Evolutionary conservation across 2,888 invertebrate genomes (phyloP).

Genomic region (Stenodera caucasica): DNA sequence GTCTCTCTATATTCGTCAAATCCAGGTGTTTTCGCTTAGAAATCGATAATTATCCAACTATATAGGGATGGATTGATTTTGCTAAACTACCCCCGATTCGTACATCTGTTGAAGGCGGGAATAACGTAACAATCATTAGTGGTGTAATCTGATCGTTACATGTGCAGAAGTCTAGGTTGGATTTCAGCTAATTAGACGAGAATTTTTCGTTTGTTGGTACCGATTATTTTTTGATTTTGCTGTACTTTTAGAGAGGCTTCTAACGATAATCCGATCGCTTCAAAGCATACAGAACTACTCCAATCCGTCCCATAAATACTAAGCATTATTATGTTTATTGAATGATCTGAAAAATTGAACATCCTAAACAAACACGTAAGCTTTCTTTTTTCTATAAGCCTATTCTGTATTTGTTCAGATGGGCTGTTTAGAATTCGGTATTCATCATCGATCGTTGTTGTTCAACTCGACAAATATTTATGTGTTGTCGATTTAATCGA

Average conservation of each 20-base stretch:
- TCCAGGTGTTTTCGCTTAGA: not conserved
- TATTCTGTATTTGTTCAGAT: conserved; percentile 39
- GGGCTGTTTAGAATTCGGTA: conserved; percentile 31
- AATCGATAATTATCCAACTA: no score
- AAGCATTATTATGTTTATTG: conserved; percentile 48
- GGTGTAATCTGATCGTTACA: conserved; percentile 28
- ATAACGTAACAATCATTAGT: conserved; percentile 23
- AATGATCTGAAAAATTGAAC: conserved; percentile 49
- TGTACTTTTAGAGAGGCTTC: no score
- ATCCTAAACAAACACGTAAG: conserved; percentile 48
- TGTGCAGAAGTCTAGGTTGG: conserved; percentile 19
- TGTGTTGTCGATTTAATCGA: conserved; percentile 16
- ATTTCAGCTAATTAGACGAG: conserved; percentile 26
- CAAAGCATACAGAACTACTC: conserved; percentile 45
- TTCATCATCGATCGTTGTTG: conserved; percentile 23
- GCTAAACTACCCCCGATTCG: conserved; percentile 1
- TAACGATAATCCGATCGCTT: conserved; percentile 36
- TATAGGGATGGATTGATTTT: not conserved
- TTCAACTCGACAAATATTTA: conserved; percentile 28
- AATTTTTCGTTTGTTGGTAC: conserved; percentile 2
- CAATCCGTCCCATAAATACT: conserved; percentile 46
- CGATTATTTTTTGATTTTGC: no score
- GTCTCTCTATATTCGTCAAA: not conserved
- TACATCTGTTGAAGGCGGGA: conserved; percentile 26
- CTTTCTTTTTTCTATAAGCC: conserved; percentile 34